phyloP scores from a whole-genome alignment of 2,888 invertebrate species.

The Limnephilus auricula region DNA sequence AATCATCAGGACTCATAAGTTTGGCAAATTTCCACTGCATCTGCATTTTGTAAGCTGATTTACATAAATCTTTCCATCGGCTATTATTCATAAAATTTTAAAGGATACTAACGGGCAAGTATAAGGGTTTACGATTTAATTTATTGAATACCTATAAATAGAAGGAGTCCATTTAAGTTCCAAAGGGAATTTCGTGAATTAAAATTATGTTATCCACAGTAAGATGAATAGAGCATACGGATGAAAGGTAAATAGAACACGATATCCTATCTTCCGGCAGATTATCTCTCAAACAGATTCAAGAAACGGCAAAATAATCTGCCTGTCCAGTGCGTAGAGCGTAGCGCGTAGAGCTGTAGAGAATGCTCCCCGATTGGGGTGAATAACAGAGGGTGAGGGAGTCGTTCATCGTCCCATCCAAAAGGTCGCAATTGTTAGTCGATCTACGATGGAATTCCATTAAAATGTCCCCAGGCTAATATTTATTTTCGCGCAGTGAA shows the following conservation, averaged over 20 bases:
- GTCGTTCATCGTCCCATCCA: constrained; percentile 42
- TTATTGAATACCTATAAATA: neutral
- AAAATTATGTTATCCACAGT: neutral
- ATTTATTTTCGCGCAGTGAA: constrained; percentile 59
- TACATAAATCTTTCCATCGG: too few relatives aligned
- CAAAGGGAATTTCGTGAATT: neutral
- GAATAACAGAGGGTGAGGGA: neutral
- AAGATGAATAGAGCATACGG: neutral
- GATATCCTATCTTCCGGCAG: constrained; percentile 35
- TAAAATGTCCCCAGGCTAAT: constrained; percentile 61
- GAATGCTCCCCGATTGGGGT: neutral
- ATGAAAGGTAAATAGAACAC: neutral
- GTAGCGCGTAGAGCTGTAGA: neutral
- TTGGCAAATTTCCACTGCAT: neutral
- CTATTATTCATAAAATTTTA: neutral
- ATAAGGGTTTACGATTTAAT: neutral
- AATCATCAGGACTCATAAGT: neutral
- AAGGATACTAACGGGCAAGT: neutral
- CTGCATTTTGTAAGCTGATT: neutral
- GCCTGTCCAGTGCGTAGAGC: neutral
- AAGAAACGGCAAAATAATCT: constrained; percentile 36
- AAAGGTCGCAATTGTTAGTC: constrained; percentile 57
- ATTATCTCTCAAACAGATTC: constrained; percentile 29
- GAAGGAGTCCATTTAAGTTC: neutral
- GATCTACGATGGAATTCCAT: constrained; percentile 63